Percentiles rank a stretch among this genome's conserved stretches.
Conservation (phyloP, 2,888 invertebrate species). For the Tetragnatha montana region DNA sequence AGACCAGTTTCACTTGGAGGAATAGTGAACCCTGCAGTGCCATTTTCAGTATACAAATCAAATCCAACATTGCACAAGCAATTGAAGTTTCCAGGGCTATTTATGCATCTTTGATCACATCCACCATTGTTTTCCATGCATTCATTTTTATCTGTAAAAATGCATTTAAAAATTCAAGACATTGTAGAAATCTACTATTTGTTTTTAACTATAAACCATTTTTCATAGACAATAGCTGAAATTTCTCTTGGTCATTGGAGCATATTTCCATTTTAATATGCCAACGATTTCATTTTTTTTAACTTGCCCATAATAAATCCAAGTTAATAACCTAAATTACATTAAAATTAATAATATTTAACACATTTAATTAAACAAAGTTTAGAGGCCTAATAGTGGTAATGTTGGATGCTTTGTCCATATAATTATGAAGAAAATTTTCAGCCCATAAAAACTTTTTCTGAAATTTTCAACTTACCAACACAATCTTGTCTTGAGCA, state of each 20-base stretch:
- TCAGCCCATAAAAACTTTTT: not conserved
- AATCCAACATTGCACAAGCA: slow-evolving; percentile 94
- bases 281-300: too few species aligned
- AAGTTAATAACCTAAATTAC: not conserved
- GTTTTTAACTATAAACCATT: too few species aligned
- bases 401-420: too few species aligned
- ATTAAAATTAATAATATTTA: not conserved
- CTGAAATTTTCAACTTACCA: slow-evolving; percentile 54
- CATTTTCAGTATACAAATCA: slow-evolving; percentile 89
- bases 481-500: slow-evolving; percentile 91
- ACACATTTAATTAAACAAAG: too few species aligned
- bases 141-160: slow-evolving; percentile 85
- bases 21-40: slow-evolving; percentile 90
- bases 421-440: too few species aligned
- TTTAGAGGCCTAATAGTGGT: too few species aligned
- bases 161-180: not conserved
- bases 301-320: too few species aligned
- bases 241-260: too few species aligned
- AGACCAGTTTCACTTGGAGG: slow-evolving; percentile 89
- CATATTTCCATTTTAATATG: too few species aligned
- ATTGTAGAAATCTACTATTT: too few species aligned
- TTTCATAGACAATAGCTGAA: too few species aligned
- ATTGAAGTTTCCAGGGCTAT: slow-evolving; percentile 89
- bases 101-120: slow-evolving; percentile 94
- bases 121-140: slow-evolving; percentile 91